phyloP scores from a whole-genome alignment of 1,140 invertebrate species.

The Delia radicum region DNA sequence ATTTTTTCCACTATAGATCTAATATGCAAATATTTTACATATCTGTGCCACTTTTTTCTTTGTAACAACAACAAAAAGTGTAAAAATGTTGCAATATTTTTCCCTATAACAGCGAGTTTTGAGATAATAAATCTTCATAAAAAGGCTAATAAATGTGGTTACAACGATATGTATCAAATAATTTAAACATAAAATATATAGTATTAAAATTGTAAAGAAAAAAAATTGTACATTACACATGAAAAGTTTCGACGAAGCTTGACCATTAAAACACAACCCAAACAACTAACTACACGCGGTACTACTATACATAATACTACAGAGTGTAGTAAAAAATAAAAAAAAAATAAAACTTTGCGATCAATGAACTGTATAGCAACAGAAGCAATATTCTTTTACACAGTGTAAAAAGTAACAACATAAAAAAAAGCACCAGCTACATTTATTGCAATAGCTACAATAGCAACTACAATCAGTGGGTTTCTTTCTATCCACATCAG shows the following conservation, averaged over 20 bases:
- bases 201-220: neutral
- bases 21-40: too few species aligned
- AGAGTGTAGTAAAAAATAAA: neutral
- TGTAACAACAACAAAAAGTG: too few species aligned
- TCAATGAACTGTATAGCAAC: conserved; percentile 9
- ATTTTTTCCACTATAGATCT: too few species aligned
- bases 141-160: neutral
- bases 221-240: neutral
- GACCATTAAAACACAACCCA: neutral
- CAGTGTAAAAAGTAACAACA: neutral
- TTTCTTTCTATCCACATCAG: too few species aligned
- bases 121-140: neutral
- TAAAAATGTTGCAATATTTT: too few species aligned
- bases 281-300: neutral
- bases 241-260: neutral
- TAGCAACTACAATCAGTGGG: neutral
- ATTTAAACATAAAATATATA: neutral
- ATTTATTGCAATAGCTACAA: neutral
- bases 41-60: too few species aligned
- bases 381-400: neutral
- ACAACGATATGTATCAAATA: neutral
- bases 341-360: neutral
- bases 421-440: neutral
- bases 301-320: too few species aligned
- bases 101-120: neutral